phyloP scores from a whole-genome alignment of 2,113 vertebrate genomes.

The Proterorhinus semilunaris region DNA sequence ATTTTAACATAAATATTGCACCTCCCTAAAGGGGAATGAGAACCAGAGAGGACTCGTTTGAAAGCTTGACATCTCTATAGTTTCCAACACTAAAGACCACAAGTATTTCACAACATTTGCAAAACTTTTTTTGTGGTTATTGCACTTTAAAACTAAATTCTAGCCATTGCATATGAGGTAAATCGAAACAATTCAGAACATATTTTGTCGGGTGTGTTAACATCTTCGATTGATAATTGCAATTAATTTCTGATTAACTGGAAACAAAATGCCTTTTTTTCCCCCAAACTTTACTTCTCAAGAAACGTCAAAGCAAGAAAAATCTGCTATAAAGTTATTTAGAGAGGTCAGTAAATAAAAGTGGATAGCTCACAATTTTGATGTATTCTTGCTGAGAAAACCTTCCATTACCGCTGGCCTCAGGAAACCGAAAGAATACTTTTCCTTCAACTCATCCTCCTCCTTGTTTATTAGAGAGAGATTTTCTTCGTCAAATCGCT shows the following conservation, averaged over 20 bases:
- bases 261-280: neutral
- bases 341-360: neutral
- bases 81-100: too few species aligned
- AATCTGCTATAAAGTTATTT: neutral
- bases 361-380: neutral
- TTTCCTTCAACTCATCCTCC: neutral
- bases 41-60: too few species aligned
- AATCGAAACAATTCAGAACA: too few species aligned
- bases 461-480: neutral
- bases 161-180: too few species aligned
- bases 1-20: too few species aligned
- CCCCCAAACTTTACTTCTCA: neutral
- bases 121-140: too few species aligned
- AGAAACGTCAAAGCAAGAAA: neutral
- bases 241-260: neutral
- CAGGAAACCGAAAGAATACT: constrained; percentile 5
- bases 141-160: too few species aligned
- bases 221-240: too few species aligned
- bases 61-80: too few species aligned
- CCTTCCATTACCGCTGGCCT: constrained; percentile 14
- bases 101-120: too few species aligned
- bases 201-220: too few species aligned
- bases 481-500: constrained; percentile 13
- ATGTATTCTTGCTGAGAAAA: neutral
- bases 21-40: too few species aligned